Conservation (phyloP, 2,888 invertebrate species). For the Myopa tessellatipennis region DNA sequence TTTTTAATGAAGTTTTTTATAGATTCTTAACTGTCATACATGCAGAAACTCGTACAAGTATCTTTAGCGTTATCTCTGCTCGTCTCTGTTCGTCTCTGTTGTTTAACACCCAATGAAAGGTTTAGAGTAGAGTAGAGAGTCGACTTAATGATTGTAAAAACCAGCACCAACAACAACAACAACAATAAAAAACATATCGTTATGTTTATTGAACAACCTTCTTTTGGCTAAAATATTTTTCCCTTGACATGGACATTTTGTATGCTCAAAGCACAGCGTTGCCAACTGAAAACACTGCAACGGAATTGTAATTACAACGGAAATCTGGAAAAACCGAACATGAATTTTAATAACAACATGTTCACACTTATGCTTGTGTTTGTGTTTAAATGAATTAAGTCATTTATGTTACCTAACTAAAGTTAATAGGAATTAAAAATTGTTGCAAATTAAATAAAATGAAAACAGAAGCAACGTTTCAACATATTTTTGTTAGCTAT, state of each 20-base stretch:
- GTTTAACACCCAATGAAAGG: not conserved
- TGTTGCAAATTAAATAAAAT: not conserved
- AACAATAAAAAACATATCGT: not conserved
- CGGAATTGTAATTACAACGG: too few species aligned
- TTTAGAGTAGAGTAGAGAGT: too few species aligned
- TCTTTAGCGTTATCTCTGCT: too few species aligned
- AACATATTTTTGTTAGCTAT: too few species aligned
- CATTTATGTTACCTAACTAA: not conserved
- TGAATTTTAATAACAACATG: not conserved
- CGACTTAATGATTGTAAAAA: too few species aligned
- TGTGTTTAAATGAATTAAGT: not conserved
- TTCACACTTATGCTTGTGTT: not conserved
- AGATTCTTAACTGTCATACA: too few species aligned
- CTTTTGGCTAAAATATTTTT: not conserved
- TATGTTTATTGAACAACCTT: not conserved
- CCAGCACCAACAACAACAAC: not conserved
- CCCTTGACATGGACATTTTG: not conserved
- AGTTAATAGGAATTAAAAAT: not conserved
- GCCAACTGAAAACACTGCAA: too few species aligned
- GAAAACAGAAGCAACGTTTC: too few species aligned
- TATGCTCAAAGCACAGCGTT: too few species aligned
- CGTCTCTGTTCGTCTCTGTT: not conserved
- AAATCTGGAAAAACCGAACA: too few species aligned
- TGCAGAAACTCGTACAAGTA: too few species aligned
- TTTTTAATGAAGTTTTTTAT: too few species aligned